Conservation (phyloP, 2,888 invertebrate genomes). For the Torymus aiolomorphi region DNA sequence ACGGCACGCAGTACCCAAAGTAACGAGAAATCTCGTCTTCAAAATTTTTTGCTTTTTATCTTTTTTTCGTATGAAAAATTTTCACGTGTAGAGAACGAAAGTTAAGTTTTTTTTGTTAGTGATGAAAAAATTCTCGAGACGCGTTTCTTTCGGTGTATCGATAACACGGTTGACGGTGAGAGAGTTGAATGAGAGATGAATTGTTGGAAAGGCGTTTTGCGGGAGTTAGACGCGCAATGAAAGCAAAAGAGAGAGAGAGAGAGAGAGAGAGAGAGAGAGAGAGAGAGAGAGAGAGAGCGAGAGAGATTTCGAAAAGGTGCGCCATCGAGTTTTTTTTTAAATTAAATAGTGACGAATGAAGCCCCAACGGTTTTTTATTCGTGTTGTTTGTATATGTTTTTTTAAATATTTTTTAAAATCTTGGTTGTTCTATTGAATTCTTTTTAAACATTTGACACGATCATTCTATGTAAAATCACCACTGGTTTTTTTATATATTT, state of each 20-base stretch:
- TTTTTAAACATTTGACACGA: conserved; percentile 39
- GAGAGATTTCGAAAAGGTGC: conserved; percentile 39
- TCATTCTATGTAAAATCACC: conserved; percentile 28
- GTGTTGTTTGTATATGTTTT: conserved; percentile 50
- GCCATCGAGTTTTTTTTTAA: conserved; percentile 57
- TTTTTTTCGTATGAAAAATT: conserved; percentile 35
- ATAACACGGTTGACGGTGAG: conserved; percentile 29
- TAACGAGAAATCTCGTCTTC: conserved; percentile 57
- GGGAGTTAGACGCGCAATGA: conserved; percentile 19
- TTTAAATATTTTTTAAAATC: conserved; percentile 51
- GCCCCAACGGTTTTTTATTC: conserved; percentile 48
- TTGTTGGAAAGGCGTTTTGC: conserved; percentile 30
- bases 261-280: conserved; percentile 48
- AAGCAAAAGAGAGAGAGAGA: conserved; percentile 45
- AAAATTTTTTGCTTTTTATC: conserved; percentile 51
- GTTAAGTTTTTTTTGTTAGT: conserved; percentile 54
- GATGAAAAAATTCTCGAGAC: conserved; percentile 52
- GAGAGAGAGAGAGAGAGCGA: conserved; percentile 36
- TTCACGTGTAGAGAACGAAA: conserved; percentile 39
- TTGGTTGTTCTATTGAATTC: conserved; percentile 55
- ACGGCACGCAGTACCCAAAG: conserved; percentile 56
- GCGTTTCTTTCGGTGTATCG: conserved; percentile 56
- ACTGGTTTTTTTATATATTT: conserved; percentile 43
- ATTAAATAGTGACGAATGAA: conserved; percentile 54
- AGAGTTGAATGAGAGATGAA: conserved; percentile 29